Conservation (phyloP, 2,888 invertebrate species). For the Falcaria lacertinaria region DNA sequence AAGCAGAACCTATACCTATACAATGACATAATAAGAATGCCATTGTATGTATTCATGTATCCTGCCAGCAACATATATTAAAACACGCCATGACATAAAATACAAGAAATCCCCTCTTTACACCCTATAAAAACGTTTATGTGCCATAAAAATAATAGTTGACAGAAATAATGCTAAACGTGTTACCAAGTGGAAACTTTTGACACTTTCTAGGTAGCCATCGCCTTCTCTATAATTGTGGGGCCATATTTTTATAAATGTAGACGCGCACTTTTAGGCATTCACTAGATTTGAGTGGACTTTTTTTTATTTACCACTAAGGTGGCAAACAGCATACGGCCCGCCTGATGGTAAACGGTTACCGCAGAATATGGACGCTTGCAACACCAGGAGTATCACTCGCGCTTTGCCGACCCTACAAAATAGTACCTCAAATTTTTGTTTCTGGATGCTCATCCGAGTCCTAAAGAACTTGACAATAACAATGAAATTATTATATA, state of each 20-base stretch:
- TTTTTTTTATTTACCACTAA: no score
- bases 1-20: no score
- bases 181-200: background rate
- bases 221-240: background rate
- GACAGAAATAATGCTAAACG: background rate
- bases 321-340: background rate
- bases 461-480: no score
- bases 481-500: no score
- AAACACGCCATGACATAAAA: background rate
- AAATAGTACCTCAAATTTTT: no score
- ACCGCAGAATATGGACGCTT: no score
- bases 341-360: no score
- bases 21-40: background rate
- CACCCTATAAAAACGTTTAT: conserved; percentile 7
- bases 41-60: background rate
- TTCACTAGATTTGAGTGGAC: no score
- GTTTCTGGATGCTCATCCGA: no score
- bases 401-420: no score
- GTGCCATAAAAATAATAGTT: conserved; percentile 6
- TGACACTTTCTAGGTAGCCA: background rate
- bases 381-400: no score
- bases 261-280: background rate
- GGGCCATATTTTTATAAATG: background rate
- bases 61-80: background rate
- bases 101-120: background rate